Evolutionary conservation across 2,797 vertebrate species (phyloP).

Genomic region (Nannoperca australis): DNA sequence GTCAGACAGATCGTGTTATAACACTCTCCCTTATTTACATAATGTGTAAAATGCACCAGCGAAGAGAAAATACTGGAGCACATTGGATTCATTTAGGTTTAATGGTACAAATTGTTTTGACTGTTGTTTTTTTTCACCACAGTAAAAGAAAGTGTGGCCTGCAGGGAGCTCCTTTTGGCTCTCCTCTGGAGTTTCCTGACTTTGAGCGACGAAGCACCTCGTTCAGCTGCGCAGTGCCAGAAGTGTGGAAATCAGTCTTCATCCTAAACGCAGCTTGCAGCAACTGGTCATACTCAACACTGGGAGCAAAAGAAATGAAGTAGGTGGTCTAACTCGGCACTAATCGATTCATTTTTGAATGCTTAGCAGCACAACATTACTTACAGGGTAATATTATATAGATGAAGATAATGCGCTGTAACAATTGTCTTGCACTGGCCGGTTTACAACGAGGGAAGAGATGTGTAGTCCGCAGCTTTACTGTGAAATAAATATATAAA

Average conservation of each 20-base stretch:
- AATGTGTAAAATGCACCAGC: conserved; percentile 48
- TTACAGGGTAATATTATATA: conserved; percentile 1
- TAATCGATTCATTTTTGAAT: not conserved
- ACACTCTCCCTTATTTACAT: conserved; percentile 60
- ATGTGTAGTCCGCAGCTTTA: conserved; percentile 11
- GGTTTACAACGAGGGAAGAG: not conserved
- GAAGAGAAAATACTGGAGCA: conserved; percentile 30
- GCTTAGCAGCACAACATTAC: not conserved
- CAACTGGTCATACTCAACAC: not conserved
- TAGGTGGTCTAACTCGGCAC: not conserved
- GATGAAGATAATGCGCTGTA: conserved; percentile 1
- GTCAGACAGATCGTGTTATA: conserved; percentile 37
- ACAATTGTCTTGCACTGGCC: not conserved
- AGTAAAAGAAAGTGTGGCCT: conserved; percentile 4
- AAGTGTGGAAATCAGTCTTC: conserved; percentile 4
- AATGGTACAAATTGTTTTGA: conserved; percentile 23
- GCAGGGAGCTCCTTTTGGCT: conserved; percentile 11
- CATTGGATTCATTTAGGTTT: conserved; percentile 49
- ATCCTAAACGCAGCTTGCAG: not conserved
- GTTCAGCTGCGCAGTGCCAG: not conserved
- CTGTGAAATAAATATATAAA: conserved; percentile 37
- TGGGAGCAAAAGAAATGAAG: conserved; percentile 2
- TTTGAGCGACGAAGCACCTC: not conserved
- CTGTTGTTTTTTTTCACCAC: not conserved
- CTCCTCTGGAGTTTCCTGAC: conserved; percentile 18